These are phyloP conservation scores for Tiliqua scincoides DNA, from an alignment of 2,113 vertebrate genomes.

Conservation along the genomic window DNA sequence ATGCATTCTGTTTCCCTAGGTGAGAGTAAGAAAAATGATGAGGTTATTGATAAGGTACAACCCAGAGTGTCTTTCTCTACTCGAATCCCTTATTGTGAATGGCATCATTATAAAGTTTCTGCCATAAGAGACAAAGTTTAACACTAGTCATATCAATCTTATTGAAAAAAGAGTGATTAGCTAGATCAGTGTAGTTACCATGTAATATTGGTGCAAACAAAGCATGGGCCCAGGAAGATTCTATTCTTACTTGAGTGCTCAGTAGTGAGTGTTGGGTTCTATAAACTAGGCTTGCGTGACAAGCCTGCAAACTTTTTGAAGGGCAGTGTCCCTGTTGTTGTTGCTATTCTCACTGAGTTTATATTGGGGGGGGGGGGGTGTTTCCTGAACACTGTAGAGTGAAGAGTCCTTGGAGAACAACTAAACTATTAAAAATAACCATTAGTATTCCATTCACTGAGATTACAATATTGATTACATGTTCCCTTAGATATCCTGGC, in stretches of 20 bases:
- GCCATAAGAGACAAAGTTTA: neutral
- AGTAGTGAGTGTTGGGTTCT: no score
- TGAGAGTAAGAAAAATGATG: neutral
- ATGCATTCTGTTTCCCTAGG: neutral
- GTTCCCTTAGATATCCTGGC: neutral
- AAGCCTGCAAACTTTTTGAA: no score
- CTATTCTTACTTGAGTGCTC: no score
- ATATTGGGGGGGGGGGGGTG: no score
- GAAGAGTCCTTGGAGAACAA: neutral
- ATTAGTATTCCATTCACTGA: neutral
- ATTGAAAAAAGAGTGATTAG: neutral
- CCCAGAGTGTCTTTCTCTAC: neutral
- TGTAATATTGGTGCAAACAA: no score
- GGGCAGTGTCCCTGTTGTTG: no score
- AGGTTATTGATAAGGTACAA: neutral
- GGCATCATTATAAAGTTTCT: neutral
- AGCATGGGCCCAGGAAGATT: no score
- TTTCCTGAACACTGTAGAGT: neutral
- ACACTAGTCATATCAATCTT: neutral
- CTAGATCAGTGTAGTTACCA: no score
- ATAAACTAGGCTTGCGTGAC: no score
- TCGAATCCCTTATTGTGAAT: conserved; percentile 15
- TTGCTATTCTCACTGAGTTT: no score
- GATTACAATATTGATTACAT: neutral
- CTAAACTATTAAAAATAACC: neutral